These are phyloP conservation scores for Arctopsyche grandis DNA, from an alignment of 1,140 invertebrate genomes.

Conservation along the genomic window DNA sequence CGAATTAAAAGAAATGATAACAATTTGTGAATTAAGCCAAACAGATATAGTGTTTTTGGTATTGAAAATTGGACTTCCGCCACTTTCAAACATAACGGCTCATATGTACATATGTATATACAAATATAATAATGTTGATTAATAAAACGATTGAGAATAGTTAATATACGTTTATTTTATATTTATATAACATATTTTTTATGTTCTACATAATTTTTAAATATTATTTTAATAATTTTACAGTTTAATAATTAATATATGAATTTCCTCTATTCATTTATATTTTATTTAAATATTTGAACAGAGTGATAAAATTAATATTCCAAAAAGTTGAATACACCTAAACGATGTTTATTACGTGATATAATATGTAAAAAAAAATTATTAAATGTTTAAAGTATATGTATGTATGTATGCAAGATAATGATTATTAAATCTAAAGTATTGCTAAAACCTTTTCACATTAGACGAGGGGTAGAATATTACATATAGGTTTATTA, in stretches of 20 bases:
- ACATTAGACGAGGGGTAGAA: neutral
- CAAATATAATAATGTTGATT: too few relatives aligned
- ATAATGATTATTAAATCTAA: slow-evolving; percentile 9
- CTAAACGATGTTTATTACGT: neutral
- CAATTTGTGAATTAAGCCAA: too few relatives aligned
- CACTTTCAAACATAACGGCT: too few relatives aligned
- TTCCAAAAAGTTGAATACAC: slow-evolving; percentile 6
- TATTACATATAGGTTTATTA: neutral
- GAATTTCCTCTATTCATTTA: neutral
- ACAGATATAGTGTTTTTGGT: too few relatives aligned
- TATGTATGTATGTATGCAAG: neutral
- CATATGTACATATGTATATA: too few relatives aligned
- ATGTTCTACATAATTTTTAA: slow-evolving; percentile 39
- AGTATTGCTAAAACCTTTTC: neutral
- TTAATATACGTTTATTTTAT: slow-evolving; percentile 32
- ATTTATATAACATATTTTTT: slow-evolving; percentile 26
- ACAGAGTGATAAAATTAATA: slow-evolving; percentile 4
- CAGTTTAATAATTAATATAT: neutral
- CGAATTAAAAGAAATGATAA: too few relatives aligned
- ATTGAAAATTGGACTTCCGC: too few relatives aligned
- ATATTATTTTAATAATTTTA: slow-evolving; percentile 34
- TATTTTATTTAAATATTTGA: slow-evolving; percentile 1
- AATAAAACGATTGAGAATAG: neutral
- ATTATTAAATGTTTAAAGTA: neutral
- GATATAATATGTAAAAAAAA: neutral